phyloP scores from a whole-genome alignment of 92 coral and sea anemone species.

The Parazoanthus atlanticus region DNA sequence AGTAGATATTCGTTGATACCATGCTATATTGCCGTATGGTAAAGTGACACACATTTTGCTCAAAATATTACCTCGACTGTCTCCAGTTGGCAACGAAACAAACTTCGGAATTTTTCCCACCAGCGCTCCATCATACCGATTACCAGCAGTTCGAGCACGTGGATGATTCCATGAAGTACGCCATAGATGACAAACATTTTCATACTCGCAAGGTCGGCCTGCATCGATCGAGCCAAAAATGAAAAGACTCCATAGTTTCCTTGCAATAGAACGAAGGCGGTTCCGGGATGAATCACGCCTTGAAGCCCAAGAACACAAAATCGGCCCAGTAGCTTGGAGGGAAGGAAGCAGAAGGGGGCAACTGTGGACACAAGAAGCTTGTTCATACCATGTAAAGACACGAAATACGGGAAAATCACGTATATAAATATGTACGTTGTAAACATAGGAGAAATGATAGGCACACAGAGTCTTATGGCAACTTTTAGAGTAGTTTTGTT shows the following conservation, averaged over 20 bases:
- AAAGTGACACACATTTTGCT: too few species aligned
- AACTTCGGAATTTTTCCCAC: neutral
- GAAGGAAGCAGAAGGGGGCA: neutral
- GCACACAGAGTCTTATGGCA: neutral
- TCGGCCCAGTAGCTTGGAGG: conserved; percentile 2
- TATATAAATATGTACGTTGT: too few species aligned
- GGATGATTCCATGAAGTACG: conserved; percentile 4
- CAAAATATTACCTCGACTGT: too few species aligned
- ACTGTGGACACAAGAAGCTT: neutral
- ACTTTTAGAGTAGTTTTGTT: neutral
- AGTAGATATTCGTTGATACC: too few species aligned
- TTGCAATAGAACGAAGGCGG: neutral
- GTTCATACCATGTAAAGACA: neutral
- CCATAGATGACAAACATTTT: neutral
- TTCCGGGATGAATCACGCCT: too few species aligned
- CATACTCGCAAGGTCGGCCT: neutral
- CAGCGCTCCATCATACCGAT: neutral
- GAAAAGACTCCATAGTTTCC: neutral
- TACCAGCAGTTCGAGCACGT: neutral
- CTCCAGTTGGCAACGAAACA: neutral
- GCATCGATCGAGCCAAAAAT: conserved; percentile 1
- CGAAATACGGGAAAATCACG: too few species aligned
- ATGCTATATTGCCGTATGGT: too few species aligned
- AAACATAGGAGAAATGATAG: neutral
- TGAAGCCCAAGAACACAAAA: too few species aligned